Evolutionary conservation across 2,113 vertebrate species (phyloP), one percentile per base, ranked within the genome.

Genomic region (Podarcis raffonei): DNA sequence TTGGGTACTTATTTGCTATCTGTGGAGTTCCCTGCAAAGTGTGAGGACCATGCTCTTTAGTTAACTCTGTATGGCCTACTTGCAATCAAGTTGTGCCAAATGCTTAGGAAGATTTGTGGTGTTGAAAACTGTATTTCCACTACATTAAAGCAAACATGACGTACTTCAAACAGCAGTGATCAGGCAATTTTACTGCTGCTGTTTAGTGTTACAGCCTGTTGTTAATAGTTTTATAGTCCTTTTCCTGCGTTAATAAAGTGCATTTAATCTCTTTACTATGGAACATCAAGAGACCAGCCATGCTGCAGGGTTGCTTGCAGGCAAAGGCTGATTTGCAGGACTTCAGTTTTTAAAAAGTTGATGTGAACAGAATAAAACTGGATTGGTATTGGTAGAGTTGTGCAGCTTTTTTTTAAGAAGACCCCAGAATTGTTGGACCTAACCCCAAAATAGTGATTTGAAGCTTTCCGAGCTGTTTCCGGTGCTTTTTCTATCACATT

Each of bases 221-320:
- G 62, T 39, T 68, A 91, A 75, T 81, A 85, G 66, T 59, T 89
- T 88, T 83, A 37, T 27, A 79, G 74, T 13, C 66, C 35, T 74
- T 80, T 65, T 86, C 39, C 39, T 0, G 0, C n/a, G 16, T 30
- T 69, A 15, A 35, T 89, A 35, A 87, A 16, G 69, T 81, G 85
- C 5, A 1, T 85, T 90, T 83, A 62, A 89, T 22, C 23, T 0
- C 86, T 93, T 87, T 87, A 32, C 39, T 81, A 59, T 37, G 48
- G 89, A 89, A 72, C 3, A 92, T 82, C 37, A 53, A 68, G 75
- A 87, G 89, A 75, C 71, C 79, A 84, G 57, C 81, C 83, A 85
- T 81, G 32, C 75, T 92, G 71, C 86, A 84, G 62, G 32, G 6
- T 15, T 74, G 72, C 72, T 80, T 76, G 87, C 76, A 27, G 18